A percentile compares a stretch with the other conserved stretches of the same genome.
These are phyloP conservation scores for Mongoloraphidia duomilia DNA, from an alignment of 2,888 invertebrate genomes.

Conservation along the genomic window DNA sequence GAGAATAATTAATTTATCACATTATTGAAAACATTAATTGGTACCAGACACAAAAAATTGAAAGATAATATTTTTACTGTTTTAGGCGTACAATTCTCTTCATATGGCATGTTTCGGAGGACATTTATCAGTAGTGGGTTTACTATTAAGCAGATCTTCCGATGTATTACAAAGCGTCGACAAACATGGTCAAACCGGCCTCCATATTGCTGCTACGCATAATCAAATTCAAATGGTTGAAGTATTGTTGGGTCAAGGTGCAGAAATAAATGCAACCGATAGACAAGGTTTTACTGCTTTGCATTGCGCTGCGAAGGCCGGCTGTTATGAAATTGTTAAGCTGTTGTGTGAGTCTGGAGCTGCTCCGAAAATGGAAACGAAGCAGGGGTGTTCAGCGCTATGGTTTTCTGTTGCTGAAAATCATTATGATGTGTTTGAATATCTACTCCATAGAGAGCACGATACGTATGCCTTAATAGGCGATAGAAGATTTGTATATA, in stretches of 20 bases:
- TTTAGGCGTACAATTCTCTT: slow-evolving; percentile 87
- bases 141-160: slow-evolving; percentile 89
- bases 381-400: slow-evolving; percentile 90
- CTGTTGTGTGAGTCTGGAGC: slow-evolving; percentile 91
- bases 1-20: too few relatives aligned
- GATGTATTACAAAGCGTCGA: slow-evolving; percentile 86
- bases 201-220: slow-evolving; percentile 92
- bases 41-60: not conserved
- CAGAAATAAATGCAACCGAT: slow-evolving; percentile 97
- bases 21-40: too few relatives aligned
- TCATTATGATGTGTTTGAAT: slow-evolving; percentile 90
- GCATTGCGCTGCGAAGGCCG: slow-evolving; percentile 88
- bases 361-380: slow-evolving; percentile 87
- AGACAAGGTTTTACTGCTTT: slow-evolving; percentile 93
- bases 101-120: slow-evolving; percentile 98
- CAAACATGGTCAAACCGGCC: slow-evolving; percentile 89
- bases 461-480: slow-evolving; percentile 96
- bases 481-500: slow-evolving; percentile 93
- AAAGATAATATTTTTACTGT: slow-evolving; percentile 18
- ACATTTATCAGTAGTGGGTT: slow-evolving; percentile 92
- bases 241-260: slow-evolving; percentile 92
- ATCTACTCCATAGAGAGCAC: slow-evolving; percentile 92
- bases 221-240: slow-evolving; percentile 99
- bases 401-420: slow-evolving; percentile 97
- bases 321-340: slow-evolving; percentile 88